A percentile compares a stretch with the other conserved stretches of the same genome.
Evolutionary conservation across 2,113 vertebrate species (phyloP).

Genomic region (Australoheros scitulus): DNA sequence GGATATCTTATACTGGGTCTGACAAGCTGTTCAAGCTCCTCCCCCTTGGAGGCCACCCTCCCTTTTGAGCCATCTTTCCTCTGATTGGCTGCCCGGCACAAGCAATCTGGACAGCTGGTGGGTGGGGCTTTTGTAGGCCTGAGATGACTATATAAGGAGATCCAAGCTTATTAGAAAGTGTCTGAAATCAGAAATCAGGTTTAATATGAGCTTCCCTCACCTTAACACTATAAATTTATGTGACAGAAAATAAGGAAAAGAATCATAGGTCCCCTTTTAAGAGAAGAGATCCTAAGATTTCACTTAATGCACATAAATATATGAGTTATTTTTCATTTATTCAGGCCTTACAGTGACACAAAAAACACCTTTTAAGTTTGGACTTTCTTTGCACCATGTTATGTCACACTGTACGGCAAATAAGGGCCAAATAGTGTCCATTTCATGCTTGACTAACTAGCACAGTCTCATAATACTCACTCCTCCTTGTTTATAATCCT

Average conservation of each 20-base stretch:
- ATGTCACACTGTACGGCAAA: background rate
- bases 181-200: background rate
- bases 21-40: background rate
- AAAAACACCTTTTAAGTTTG: background rate
- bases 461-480: background rate
- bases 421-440: background rate
- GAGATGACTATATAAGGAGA: background rate
- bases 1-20: background rate
- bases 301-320: too few species aligned
- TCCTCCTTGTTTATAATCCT: background rate
- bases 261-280: too few species aligned
- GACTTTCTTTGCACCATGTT: background rate
- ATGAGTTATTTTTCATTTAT: too few species aligned
- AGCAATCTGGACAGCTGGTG: background rate
- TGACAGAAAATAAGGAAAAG: background rate
- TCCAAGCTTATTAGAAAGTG: too few species aligned
- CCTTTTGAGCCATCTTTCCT: background rate
- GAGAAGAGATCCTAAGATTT: too few species aligned
- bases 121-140: background rate
- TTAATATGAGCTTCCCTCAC: background rate
- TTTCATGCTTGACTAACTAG: background rate
- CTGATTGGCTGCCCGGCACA: background rate
- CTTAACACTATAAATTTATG: background rate
- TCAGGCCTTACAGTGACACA: too few species aligned
- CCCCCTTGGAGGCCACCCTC: background rate